Conservation (phyloP, 2,888 invertebrate species). For the Drosophila formosana region DNA sequence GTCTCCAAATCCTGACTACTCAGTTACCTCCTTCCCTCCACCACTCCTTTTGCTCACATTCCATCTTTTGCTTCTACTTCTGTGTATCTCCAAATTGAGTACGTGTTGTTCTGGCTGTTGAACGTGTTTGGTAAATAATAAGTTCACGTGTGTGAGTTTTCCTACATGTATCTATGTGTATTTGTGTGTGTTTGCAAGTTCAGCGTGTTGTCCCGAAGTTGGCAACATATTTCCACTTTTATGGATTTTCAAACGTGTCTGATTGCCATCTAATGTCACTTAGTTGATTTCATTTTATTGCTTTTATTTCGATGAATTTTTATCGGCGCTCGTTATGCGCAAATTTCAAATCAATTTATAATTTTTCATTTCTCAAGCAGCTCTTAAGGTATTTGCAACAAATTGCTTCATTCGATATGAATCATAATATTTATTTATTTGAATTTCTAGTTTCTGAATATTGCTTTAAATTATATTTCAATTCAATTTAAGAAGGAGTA, state of each 20-base stretch:
- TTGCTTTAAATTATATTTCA: not conserved
- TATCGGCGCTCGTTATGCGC: constrained; percentile 32
- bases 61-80: not conserved
- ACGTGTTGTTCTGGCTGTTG: constrained; percentile 75
- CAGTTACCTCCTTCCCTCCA: constrained; percentile 3
- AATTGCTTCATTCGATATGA: not conserved
- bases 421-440: not conserved
- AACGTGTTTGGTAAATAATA: constrained; percentile 78
- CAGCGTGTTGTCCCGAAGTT: constrained; percentile 41
- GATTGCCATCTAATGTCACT: constrained; percentile 74
- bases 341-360: constrained; percentile 45
- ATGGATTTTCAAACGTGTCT: constrained; percentile 77
- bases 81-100: constrained; percentile 72
- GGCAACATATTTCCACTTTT: constrained; percentile 76
- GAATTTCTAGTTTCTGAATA: not conserved
- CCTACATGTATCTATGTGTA: not conserved
- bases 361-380: not conserved
- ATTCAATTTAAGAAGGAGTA: not conserved
- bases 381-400: not conserved
- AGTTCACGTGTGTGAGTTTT: constrained; percentile 46
- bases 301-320: constrained; percentile 52
- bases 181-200: constrained; percentile 26
- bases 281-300: constrained; percentile 65
- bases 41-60: no score
- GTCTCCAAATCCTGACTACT: constrained; percentile 27